Percentiles rank a stretch among this genome's conserved stretches.
Conservation (phyloP, 2,113 vertebrate species). For the Petromus typicus region DNA sequence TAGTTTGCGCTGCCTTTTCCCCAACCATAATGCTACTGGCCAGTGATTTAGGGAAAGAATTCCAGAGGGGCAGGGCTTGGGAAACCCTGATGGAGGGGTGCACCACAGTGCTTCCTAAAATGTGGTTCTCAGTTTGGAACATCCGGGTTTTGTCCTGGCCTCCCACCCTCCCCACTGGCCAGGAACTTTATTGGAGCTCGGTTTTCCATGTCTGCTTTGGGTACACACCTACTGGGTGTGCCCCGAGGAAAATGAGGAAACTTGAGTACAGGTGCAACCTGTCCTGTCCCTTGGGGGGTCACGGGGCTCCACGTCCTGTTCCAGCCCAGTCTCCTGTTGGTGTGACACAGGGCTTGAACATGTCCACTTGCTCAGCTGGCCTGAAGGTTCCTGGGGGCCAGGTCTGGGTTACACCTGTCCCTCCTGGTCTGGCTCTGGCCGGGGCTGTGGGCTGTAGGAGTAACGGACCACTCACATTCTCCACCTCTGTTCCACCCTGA, state of each 20-base stretch:
- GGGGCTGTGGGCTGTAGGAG: background rate
- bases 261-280: background rate
- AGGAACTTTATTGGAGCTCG: background rate
- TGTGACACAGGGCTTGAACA: background rate
- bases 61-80: background rate
- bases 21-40: background rate
- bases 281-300: background rate
- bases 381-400: slow-evolving; percentile 21
- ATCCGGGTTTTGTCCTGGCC: background rate
- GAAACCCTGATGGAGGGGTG: background rate
- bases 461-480: background rate
- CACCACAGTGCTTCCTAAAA: background rate
- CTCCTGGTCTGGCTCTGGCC: background rate
- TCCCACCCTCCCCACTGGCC: background rate
- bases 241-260: background rate
- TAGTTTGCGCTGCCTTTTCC: background rate
- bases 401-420: background rate
- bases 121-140: background rate
- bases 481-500: background rate
- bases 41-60: background rate
- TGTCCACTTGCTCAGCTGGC: background rate
- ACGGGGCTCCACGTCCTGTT: background rate
- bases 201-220: background rate
- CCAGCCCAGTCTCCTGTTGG: background rate
- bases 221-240: background rate